Base-by-base conservation (phyloP, 2,797 vertebrate genomes). In the Acipenser ruthenus region DNA sequence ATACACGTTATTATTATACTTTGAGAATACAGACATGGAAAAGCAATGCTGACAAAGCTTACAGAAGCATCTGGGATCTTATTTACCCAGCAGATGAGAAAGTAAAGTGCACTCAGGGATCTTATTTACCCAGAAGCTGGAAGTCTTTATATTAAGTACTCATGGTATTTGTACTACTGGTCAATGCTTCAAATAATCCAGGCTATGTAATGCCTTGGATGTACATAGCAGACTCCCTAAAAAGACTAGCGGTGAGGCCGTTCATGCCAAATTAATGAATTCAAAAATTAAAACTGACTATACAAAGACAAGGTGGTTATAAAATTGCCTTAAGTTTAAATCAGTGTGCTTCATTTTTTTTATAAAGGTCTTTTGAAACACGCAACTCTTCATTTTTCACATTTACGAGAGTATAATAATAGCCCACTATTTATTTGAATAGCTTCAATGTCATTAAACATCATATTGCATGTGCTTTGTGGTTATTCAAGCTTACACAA, bases 251-350 rank as follows among this genome's bases (percentile, higher is more conserved):
- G 3, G 62, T n/a, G 13, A 7, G 10, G 50, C n/a, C 18, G 48
- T 23, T 48, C 18, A 47, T 7, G 12, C 63, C 18, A 65, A 50
- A 65, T 69, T 58, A 53, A 62, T 65, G 49, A 49, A 50, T n/a
- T 10, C 15, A 52, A 37, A 37, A 37, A 62, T 7, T n/a, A 65
- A 47, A 62, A 49, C 47, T 6, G 9, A n/a, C 58, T 18, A 10
- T n/a, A 10, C 11, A 62, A 49, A 56, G 59, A 12, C 62, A 50
- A 60, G 58, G 18, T 49, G n/a, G 68, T 48, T 50, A 18, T 58
- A 58, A 69, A 61, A 62, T 62, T 59, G 61, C 52, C 47, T 8
- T 1, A 65, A 62, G 8, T n/a, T 10, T 55, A 69, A 65, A 69
- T 48, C 50, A 62, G 15, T 8, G 15, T 50, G 8, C 56, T 67